Base-by-base conservation (phyloP, 2,113 vertebrate genomes). In the Prolemur simus region DNA sequence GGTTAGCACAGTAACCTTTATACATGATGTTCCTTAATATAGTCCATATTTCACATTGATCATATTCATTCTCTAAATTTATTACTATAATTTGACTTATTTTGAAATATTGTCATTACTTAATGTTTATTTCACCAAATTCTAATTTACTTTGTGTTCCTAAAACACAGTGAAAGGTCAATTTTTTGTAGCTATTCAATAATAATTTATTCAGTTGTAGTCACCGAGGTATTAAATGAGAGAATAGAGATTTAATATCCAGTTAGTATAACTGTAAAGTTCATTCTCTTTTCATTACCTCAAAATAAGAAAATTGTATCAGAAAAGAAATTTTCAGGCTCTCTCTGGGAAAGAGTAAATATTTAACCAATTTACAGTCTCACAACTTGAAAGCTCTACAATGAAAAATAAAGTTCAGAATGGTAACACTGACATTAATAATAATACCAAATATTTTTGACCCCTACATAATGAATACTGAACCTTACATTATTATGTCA, bases 281-380 rank as follows among this genome's bases (percentile, higher is more conserved):
- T 90, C 27, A 42, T 88, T 92, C 20, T 82, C 17, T 94, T 95
- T 94, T 76, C 9, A 88, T 91, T 87, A 91, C 3, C 76, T 63
- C 18, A 77, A 90, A 95, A 85, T 82, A 77, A 66, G 47, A 92
- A 94, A 80, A 54, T 66, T 90, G 15, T 92, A 77, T 71, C 66
- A 93, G 47, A 83, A 92, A 76, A 17, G 21, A 89, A 90, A 90
- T 29, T 54, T 82, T 69, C 47, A 88, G 39, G 8, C 5, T 87
- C 12, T 77, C 14, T 80, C 64, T 73, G 32, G 29, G 21, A 94
- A 92, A 93, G 47, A 92, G 63, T 95, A 96, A 96, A 97, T 96
- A 97, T 95, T 97, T 97, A 95, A 96, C 45, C 34, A 91, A 91
- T 73, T 93, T 94, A 85, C 23, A 90, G 54, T 89, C 17, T 94